Evolutionary conservation across 2,113 vertebrate genomes (phyloP), one percentile per base, ranked within the genome.

Genomic region (Symphodus melops): DNA sequence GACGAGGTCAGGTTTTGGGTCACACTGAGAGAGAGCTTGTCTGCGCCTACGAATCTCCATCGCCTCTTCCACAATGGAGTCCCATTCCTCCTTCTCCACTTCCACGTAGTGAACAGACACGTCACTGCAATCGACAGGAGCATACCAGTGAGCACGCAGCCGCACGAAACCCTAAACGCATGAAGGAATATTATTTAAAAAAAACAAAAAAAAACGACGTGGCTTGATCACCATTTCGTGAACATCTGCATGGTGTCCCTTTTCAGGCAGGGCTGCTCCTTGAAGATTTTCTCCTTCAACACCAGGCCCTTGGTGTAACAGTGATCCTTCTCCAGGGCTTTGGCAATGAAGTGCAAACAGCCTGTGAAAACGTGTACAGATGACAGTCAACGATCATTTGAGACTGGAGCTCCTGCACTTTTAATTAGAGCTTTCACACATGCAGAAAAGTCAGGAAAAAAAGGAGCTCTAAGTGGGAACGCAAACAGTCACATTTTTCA

Each of bases 181-280:
- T 48, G 6, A 5, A 62, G 17, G 5, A 28, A 19, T n/a, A 68
- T n/a, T n/a, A n/a, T n/a, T n/a, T n/a, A n/a, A n/a, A n/a, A n/a
- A n/a, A n/a, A n/a, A n/a, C n/a, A n/a, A n/a, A n/a, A n/a, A 21
- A 70, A 64, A 25, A 42, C 3, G n/a, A 56, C 46, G 16, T 19
- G 25, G 12, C 46, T 48, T 51, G 5, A 53, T 91, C 82, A 99
- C 98, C 98, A 98, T 92, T 96, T 97, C 1, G 94, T 94, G 77
- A 99, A 99, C 96, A 99, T 97, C 64, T 95, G 94, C 70, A 97
- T 94, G 0, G 98, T 98, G 88, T 99, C 98, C 64, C 94, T 96
- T 79, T 81, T 95, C 68, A 99, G 95, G 79, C 96, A 96, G 5
- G 98, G 97, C 77, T 99, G 98, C 85, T 99, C 98, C 82, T 96